Evolutionary conservation across 2,888 invertebrate species (phyloP).

Genomic region (Acrobasis repandana): DNA sequence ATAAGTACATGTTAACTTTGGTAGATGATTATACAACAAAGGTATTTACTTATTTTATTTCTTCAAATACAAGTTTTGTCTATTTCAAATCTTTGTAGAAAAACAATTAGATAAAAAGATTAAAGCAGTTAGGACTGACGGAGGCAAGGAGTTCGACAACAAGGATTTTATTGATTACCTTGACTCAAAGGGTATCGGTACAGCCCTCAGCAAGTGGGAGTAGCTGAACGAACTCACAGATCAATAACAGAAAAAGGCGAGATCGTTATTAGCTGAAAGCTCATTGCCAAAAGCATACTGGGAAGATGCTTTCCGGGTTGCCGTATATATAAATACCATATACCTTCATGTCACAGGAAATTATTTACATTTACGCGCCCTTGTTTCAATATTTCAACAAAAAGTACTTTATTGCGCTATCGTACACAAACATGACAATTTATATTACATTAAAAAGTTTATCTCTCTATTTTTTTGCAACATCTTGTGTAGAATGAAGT

Average conservation of each 20-base stretch:
- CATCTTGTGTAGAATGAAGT: too few species aligned
- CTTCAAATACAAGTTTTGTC: constrained; percentile 5
- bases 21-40: constrained; percentile 19
- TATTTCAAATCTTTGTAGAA: constrained; percentile 24
- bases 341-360: not conserved
- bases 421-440: too few species aligned
- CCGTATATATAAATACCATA: constrained; percentile 22
- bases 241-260: constrained; percentile 18
- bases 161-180: constrained; percentile 4
- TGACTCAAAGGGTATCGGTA: constrained; percentile 8
- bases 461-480: too few species aligned
- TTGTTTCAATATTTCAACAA: too few species aligned
- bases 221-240: constrained; percentile 21
- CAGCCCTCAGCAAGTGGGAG: constrained; percentile 22
- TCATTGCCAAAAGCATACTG: too few species aligned
- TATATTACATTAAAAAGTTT: too few species aligned
- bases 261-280: constrained; percentile 17
- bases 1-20: constrained; percentile 17
- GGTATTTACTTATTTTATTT: constrained; percentile 19
- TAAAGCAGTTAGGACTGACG: too few species aligned
- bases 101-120: constrained; percentile 13
- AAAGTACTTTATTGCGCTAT: too few species aligned
- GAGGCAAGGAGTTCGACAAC: constrained; percentile 25
- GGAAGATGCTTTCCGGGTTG: constrained; percentile 23
- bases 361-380: too few species aligned